These are phyloP conservation scores for Cheilosia soror DNA, from an alignment of 2,888 invertebrate species.

Conservation along the genomic window DNA sequence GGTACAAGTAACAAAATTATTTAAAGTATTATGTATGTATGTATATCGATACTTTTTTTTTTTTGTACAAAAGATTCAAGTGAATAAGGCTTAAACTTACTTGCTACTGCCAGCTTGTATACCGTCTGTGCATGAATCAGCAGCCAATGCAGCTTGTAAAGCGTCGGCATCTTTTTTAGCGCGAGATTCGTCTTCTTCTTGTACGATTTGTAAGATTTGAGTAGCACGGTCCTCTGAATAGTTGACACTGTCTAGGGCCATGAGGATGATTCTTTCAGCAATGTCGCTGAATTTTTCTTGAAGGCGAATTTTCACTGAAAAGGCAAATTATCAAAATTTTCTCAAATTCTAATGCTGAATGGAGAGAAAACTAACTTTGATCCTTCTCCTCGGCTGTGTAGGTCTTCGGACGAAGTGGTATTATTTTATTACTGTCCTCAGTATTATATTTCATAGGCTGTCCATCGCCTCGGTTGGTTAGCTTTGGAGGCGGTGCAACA, in stretches of 20 bases:
- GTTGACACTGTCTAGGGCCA: conserved; percentile 95
- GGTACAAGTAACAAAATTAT: conserved; percentile 10
- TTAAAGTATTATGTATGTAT: neutral
- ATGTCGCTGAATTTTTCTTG: conserved; percentile 90
- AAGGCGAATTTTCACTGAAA: conserved; percentile 88
- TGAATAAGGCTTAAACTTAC: conserved; percentile 37
- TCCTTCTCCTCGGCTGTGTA: conserved; percentile 89
- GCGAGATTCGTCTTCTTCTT: conserved; percentile 86
- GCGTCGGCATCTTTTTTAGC: conserved; percentile 77
- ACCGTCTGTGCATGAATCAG: conserved; percentile 65
- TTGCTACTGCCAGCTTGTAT: conserved; percentile 48
- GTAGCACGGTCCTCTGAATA: conserved; percentile 92
- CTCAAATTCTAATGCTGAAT: neutral
- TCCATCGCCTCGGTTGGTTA: conserved; percentile 84
- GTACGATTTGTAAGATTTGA: conserved; percentile 89
- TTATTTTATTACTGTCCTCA: conserved; percentile 77
- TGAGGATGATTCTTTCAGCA: conserved; percentile 91
- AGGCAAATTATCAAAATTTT: conserved; percentile 57
- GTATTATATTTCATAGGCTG: conserved; percentile 79
- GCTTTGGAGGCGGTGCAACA: conserved; percentile 86
- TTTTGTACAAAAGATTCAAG: conserved; percentile 4
- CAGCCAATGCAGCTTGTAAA: conserved; percentile 65
- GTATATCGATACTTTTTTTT: neutral
- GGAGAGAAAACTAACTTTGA: conserved; percentile 85
- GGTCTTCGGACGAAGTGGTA: conserved; percentile 86